phyloP scores from a whole-genome alignment of 2,113 vertebrate species.

The Arenaria interpres region DNA sequence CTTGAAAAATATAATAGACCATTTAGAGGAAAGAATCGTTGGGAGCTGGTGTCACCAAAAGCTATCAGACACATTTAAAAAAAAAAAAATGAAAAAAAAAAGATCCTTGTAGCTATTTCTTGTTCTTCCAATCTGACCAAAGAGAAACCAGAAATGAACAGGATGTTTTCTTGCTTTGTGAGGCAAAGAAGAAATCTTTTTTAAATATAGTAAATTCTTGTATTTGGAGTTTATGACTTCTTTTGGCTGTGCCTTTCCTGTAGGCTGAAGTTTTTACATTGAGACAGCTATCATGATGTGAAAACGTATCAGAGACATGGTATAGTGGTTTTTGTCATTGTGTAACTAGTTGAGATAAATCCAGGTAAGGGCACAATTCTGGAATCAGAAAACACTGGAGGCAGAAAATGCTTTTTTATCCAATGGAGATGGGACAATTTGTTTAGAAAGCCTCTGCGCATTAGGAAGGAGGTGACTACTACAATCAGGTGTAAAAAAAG shows the following conservation, averaged over 20 bases:
- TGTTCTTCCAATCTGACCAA: background rate
- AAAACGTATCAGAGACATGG: background rate
- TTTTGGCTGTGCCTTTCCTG: background rate
- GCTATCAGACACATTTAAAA: background rate
- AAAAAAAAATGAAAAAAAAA: background rate
- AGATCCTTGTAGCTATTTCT: background rate
- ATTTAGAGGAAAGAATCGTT: slow-evolving; percentile 40
- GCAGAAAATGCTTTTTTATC: background rate
- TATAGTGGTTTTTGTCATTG: background rate
- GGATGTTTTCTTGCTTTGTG: background rate
- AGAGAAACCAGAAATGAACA: background rate
- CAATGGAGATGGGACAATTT: background rate
- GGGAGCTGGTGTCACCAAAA: background rate
- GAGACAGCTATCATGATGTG: background rate
- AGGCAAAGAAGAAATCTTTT: background rate
- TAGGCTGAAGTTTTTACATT: background rate
- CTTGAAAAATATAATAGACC: background rate
- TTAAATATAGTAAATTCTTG: background rate
- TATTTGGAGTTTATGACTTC: background rate
- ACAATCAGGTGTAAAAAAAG: background rate
- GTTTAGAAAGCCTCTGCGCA: background rate
- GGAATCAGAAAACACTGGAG: background rate
- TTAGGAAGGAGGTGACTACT: background rate
- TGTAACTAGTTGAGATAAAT: background rate
- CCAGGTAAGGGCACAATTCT: background rate